Evolutionary conservation across 2,797 vertebrate species (phyloP).

Genomic region (Capromys pilorides): DNA sequence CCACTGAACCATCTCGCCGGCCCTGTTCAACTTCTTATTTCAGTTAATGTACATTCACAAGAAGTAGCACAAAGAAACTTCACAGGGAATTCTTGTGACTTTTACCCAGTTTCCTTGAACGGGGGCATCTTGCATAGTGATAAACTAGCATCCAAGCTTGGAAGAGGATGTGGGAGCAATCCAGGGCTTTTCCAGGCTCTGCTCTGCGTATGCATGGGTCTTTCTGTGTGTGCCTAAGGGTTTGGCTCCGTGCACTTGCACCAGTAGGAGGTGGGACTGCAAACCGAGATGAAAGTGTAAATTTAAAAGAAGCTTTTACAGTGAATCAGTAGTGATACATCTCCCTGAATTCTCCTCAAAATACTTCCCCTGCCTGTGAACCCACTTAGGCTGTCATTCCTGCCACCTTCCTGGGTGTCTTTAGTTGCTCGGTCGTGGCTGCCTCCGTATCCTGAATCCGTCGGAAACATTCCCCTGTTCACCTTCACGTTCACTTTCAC

Average conservation of each 20-base stretch:
- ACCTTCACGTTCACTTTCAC: background rate
- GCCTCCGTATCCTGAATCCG: background rate
- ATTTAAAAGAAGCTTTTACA: background rate
- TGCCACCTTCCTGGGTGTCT: background rate
- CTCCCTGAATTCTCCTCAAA: too few species aligned
- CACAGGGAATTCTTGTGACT: accelerated
- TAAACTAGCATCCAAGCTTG: too few species aligned
- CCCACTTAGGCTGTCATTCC: background rate
- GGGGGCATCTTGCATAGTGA: background rate
- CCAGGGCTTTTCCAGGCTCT: background rate
- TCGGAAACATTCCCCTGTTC: background rate
- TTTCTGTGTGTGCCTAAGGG: background rate
- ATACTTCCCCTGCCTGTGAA: background rate
- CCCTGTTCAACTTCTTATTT: background rate
- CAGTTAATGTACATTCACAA: background rate
- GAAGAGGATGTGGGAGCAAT: background rate
- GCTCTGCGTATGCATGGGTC: too few species aligned
- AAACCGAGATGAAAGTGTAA: background rate
- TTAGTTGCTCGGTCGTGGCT: too few species aligned
- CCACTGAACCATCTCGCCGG: too few species aligned
- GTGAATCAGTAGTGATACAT: background rate
- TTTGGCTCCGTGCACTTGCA: background rate
- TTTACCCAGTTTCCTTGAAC: background rate
- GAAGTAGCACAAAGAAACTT: background rate
- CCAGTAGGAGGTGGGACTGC: background rate